Evolutionary conservation across 2,113 vertebrate genomes (phyloP).

Genomic region (Actenoides lindsayi): DNA sequence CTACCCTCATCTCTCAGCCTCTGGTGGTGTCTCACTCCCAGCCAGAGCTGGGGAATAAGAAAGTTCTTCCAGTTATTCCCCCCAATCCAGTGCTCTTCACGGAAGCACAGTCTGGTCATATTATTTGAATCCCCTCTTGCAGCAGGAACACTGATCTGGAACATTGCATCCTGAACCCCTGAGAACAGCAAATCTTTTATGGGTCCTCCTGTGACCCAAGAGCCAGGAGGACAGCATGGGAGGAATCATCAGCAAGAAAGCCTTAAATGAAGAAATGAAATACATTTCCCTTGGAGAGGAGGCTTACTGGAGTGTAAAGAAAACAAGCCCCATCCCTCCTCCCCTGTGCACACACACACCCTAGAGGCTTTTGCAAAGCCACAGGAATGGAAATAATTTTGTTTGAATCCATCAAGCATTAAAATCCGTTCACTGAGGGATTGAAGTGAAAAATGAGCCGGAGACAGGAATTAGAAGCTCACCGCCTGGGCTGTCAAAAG

Average conservation of each 20-base stretch:
- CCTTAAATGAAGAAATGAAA: constrained; percentile 41
- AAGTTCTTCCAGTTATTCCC: neutral
- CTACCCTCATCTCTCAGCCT: neutral
- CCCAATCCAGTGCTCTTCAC: neutral
- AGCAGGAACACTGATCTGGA: constrained; percentile 13
- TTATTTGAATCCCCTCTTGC: neutral
- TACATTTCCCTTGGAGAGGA: constrained; percentile 38
- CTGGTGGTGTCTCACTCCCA: neutral
- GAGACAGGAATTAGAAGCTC: constrained; percentile 73
- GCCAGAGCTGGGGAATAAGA: neutral
- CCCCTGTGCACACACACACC: constrained; percentile 27
- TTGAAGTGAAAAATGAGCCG: constrained; percentile 73
- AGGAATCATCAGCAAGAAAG: neutral
- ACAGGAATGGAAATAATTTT: constrained; percentile 72
- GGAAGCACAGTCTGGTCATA: neutral
- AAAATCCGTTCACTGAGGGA: constrained; percentile 70
- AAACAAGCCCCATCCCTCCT: constrained; percentile 49
- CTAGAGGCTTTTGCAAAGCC: constrained; percentile 68
- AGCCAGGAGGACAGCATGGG: neutral
- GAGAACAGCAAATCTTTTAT: neutral
- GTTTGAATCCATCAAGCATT: constrained; percentile 76
- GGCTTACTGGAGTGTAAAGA: constrained; percentile 44
- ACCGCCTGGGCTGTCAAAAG: constrained; percentile 68
- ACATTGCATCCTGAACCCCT: neutral
- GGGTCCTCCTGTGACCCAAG: neutral